A percentile compares a stretch with the other conserved stretches of the same genome.
phyloP scores from a whole-genome alignment of 2,113 vertebrate species.

The Rynchops niger region DNA sequence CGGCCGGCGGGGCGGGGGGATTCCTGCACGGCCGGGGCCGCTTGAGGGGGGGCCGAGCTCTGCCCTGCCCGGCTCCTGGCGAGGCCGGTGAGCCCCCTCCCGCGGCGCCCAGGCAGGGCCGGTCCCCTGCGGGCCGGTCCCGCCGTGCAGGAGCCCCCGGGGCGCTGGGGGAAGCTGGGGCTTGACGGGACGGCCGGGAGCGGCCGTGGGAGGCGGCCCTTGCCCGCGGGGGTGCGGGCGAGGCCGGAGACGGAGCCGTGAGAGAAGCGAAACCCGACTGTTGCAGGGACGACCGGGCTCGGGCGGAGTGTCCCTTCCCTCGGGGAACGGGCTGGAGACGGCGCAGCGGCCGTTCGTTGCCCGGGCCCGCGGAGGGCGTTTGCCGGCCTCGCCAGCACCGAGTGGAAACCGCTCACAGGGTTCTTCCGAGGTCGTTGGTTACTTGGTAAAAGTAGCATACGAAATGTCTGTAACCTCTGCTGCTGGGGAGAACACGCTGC shows the following conservation, averaged over 20 bases:
- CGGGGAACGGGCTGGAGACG: fast-evolving
- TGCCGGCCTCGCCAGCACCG: background rate
- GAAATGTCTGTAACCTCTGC: background rate
- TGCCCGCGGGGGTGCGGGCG: background rate
- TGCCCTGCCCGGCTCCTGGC: background rate
- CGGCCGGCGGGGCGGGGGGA: background rate
- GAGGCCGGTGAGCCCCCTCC: background rate
- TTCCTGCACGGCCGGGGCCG: background rate
- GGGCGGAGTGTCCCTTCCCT: too few species aligned
- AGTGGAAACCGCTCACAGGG: fast-evolving
- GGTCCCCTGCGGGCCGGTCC: background rate
- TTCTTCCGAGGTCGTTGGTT: fast-evolving
- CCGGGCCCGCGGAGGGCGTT: background rate
- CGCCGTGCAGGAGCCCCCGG: background rate
- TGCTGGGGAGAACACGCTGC: fast-evolving
- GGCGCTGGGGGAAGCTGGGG: background rate
- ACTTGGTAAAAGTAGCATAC: fast-evolving
- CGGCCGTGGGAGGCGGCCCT: background rate
- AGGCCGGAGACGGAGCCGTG: background rate
- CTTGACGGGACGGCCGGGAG: background rate
- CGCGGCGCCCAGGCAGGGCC: too few species aligned
- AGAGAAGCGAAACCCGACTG: background rate
- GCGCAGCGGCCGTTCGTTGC: background rate
- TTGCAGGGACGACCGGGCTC: background rate
- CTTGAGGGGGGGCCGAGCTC: background rate